phyloP scores from a whole-genome alignment of 2,797 vertebrate genomes.

The Myripristis jacobus region DNA sequence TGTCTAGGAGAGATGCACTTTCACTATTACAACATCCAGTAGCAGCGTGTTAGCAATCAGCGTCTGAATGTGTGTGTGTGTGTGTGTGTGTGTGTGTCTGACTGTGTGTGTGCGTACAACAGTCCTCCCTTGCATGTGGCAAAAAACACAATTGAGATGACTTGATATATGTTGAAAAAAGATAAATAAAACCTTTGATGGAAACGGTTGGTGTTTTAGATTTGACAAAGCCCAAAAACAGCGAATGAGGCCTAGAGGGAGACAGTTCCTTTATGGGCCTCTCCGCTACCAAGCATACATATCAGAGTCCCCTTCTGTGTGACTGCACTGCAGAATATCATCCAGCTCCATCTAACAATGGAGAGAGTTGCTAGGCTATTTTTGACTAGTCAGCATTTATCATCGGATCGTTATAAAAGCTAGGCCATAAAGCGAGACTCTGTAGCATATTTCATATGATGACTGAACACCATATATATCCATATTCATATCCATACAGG shows the following conservation, averaged over 20 bases:
- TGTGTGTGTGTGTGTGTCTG: conserved; percentile 16
- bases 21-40: conserved; percentile 48
- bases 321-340: conserved; percentile 65
- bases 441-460: conserved; percentile 34
- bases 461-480: conserved; percentile 49
- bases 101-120: conserved; percentile 13
- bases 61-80: conserved; percentile 1
- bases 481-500: conserved; percentile 49
- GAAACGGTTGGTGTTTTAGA: conserved; percentile 10
- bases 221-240: conserved; percentile 20
- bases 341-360: conserved; percentile 48
- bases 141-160: background rate
- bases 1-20: conserved; percentile 54
- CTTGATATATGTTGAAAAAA: background rate
- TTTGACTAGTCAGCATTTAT: conserved; percentile 63
- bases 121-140: background rate
- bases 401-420: conserved; percentile 41
- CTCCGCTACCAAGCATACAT: conserved; percentile 32
- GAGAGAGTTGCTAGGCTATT: conserved; percentile 49
- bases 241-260: conserved; percentile 19
- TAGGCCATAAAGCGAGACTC: conserved; percentile 39
- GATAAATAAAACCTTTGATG: conserved; percentile 8
- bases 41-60: conserved; percentile 2
- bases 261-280: conserved; percentile 23
- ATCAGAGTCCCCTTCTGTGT: conserved; percentile 42